These are phyloP conservation scores for Euglossa dilemma DNA, from an alignment of 1,140 invertebrate genomes.

Conservation along the genomic window DNA sequence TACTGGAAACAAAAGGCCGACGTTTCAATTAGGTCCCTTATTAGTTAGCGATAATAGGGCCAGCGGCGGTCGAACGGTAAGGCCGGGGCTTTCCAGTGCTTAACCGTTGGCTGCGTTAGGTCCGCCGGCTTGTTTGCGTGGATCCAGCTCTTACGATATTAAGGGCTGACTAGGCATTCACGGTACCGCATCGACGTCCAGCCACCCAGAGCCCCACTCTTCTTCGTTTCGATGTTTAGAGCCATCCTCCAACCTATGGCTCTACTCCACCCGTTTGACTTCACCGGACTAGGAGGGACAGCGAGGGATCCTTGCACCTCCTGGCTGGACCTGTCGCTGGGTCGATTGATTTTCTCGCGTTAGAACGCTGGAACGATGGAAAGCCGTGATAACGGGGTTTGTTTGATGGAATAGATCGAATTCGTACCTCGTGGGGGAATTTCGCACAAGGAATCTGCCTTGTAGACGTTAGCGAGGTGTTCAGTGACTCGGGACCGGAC, in stretches of 20 bases:
- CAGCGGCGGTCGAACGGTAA: slow-evolving; percentile 63
- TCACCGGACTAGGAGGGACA: slow-evolving; percentile 33
- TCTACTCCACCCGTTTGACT: slow-evolving; percentile 21
- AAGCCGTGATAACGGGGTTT: slow-evolving; percentile 19
- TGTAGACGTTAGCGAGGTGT: not conserved
- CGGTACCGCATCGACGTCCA: slow-evolving; percentile 38
- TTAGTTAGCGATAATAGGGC: slow-evolving; percentile 81
- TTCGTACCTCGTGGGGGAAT: not conserved
- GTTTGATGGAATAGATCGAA: not conserved
- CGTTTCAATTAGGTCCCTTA: slow-evolving; percentile 82
- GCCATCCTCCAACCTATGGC: slow-evolving; percentile 40
- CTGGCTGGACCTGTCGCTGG: slow-evolving; percentile 28
- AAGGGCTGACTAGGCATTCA: slow-evolving; percentile 81
- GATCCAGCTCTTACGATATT: slow-evolving; percentile 81
- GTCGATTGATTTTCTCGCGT: slow-evolving; percentile 79
- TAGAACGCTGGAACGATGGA: not conserved
- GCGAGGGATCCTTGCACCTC: slow-evolving; percentile 16
- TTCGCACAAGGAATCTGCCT: not conserved
- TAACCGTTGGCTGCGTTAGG: slow-evolving; percentile 75
- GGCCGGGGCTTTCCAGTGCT: slow-evolving; percentile 75
- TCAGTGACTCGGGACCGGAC: not conserved
- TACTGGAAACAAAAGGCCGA: slow-evolving; percentile 77
- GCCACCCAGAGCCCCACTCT: slow-evolving; percentile 20
- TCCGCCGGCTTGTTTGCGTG: slow-evolving; percentile 78
- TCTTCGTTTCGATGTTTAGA: slow-evolving; percentile 55